Percentiles rank a stretch among this genome's conserved stretches.
phyloP scores from a whole-genome alignment of 2,888 invertebrate species.

The Caenorhabditis sp. region DNA sequence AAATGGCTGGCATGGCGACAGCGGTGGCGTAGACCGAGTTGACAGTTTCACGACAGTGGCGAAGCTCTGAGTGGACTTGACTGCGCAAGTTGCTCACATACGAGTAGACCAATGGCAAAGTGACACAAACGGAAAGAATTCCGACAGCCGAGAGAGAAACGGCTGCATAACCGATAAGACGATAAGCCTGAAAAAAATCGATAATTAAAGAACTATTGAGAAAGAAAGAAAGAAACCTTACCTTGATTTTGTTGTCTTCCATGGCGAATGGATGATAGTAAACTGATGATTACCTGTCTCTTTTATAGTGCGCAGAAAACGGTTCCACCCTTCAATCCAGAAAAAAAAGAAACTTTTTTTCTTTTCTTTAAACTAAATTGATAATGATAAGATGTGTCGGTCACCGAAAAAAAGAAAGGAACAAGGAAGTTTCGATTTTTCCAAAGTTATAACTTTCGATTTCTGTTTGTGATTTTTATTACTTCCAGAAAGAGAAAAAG shows the following conservation, averaged over 20 bases:
- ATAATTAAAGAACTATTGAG: neutral
- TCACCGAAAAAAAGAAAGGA: neutral
- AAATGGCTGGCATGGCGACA: slow-evolving; percentile 37
- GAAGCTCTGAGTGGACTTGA: slow-evolving; percentile 40
- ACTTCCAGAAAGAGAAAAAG: no score
- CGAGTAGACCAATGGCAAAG: slow-evolving; percentile 40
- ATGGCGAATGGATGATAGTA: slow-evolving; percentile 21
- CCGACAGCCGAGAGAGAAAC: slow-evolving; percentile 44
- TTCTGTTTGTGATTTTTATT: no score
- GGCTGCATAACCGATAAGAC: slow-evolving; percentile 46
- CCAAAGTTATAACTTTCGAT: no score
- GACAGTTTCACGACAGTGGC: slow-evolving; percentile 40
- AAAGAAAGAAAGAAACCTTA: slow-evolving; percentile 5
- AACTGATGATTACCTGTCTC: slow-evolving; percentile 14
- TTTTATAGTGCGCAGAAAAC: neutral
- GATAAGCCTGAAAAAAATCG: slow-evolving; percentile 34
- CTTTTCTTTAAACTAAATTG: slow-evolving; percentile 15
- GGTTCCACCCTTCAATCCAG: neutral
- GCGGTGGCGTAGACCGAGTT: slow-evolving; percentile 41
- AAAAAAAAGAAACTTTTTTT: slow-evolving; percentile 6
- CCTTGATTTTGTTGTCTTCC: slow-evolving; percentile 50
- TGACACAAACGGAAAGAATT: slow-evolving; percentile 43
- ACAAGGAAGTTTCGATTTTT: slow-evolving; percentile 12
- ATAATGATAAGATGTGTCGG: slow-evolving; percentile 10
- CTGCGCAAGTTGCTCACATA: slow-evolving; percentile 37